phyloP scores from a whole-genome alignment of 2,797 vertebrate species.

The Leptatherina wallacei region DNA sequence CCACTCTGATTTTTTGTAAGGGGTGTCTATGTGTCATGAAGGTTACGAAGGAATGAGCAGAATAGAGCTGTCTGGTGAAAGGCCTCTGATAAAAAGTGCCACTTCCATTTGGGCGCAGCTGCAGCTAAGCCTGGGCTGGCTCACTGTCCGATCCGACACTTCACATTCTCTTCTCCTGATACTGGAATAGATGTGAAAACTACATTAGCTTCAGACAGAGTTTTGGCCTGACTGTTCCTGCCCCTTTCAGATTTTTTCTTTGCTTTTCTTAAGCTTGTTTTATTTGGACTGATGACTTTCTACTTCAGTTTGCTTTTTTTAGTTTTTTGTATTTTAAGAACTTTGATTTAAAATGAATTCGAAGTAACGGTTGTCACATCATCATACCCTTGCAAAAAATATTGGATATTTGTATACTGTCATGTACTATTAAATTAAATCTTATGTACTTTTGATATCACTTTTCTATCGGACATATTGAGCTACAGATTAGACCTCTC shows the following conservation, averaged over 20 bases:
- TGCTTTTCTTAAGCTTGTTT: slow-evolving; percentile 53
- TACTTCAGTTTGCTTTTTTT: slow-evolving; percentile 47
- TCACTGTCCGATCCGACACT: slow-evolving; percentile 77
- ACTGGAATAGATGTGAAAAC: slow-evolving; percentile 79
- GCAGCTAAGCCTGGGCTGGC: slow-evolving; percentile 65
- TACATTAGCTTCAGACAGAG: slow-evolving; percentile 73
- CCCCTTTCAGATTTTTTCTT: slow-evolving; percentile 41
- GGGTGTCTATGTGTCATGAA: slow-evolving; percentile 63
- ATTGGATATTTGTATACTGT: slow-evolving; percentile 2
- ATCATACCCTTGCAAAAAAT: slow-evolving; percentile 3
- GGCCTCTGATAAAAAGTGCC: slow-evolving; percentile 81
- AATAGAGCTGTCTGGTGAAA: slow-evolving; percentile 77
- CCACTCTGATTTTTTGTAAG: slow-evolving; percentile 68
- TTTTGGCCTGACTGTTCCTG: slow-evolving; percentile 62
- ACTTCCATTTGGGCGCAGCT: slow-evolving; percentile 80
- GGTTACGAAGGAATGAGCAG: slow-evolving; percentile 71
- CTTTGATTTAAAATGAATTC: slow-evolving; percentile 13
- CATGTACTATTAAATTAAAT: slow-evolving; percentile 44
- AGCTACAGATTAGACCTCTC: slow-evolving; percentile 52
- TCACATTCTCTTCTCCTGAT: slow-evolving; percentile 71
- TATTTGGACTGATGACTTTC: slow-evolving; percentile 47
- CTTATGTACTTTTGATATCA: slow-evolving; percentile 48
- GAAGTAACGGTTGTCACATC: slow-evolving; percentile 20
- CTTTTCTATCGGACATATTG: slow-evolving; percentile 35
- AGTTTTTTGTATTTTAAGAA: slow-evolving; percentile 40